Evolutionary conservation across 2,113 vertebrate genomes (phyloP), one percentile per base, ranked within the genome.

Genomic region (Alethe diademata): DNA sequence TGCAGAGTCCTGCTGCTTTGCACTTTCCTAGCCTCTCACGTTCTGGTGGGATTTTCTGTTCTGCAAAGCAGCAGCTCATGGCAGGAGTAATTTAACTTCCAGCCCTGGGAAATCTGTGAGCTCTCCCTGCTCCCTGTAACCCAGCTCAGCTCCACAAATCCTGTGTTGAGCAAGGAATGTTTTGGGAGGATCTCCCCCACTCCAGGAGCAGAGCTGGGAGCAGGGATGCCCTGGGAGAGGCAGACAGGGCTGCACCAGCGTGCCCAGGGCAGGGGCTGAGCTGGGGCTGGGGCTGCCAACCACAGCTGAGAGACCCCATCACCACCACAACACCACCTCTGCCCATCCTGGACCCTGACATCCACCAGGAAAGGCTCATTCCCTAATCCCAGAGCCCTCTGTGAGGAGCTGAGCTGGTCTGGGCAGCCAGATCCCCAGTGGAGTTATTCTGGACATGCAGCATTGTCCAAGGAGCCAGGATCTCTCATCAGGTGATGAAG

Each of bases 261-360:
- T 12, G 22, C 26, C 31, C 74, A 19, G 62, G 53, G 29, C 58
- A 28, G 23, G 64, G 85, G 58, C 40, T n/a, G 58, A 40, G 66
- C 23, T 1, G 4, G n/a, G 22, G 29, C 75, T 72, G 40, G 9
- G 13, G 35, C 31, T 78, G 24, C 50, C 80, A 48, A 2, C 14
- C 51, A 11, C 25, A 60, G 24, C 24, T 19, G 50, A 48, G 78
- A 29, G 9, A 35, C 22, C 17, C 61, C 45, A 11, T 29, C 33
- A 22, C 18, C 26, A 40, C 36, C 1, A 2, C 7, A 31, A 1
- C 43, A 33, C 3, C 16, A 9, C 6, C 61, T 45, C 19, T 22
- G 54, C 9, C 12, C 78, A 56, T 78, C 20, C 40, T 87, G 86
- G 19, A 36, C 26, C 23, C 56, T 79, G 78, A 8, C 43, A 57